phyloP scores from a whole-genome alignment of 2,113 vertebrate species.

The Hemibates koningsi region DNA sequence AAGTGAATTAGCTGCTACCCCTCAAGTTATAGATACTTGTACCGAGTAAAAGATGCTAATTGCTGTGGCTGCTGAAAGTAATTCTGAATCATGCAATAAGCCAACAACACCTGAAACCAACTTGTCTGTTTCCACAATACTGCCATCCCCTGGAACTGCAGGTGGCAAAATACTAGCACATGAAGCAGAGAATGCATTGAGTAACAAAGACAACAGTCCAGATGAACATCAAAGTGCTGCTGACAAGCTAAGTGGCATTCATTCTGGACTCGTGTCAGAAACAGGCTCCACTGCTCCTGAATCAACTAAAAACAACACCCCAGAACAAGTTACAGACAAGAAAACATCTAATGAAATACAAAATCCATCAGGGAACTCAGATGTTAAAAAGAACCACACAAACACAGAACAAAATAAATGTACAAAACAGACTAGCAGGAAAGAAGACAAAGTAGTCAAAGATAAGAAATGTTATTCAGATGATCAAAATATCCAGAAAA shows the following conservation, averaged over 20 bases:
- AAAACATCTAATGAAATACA: background rate
- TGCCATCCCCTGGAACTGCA: background rate
- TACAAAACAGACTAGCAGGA: fast-evolving
- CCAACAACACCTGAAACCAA: background rate
- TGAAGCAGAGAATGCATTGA: fast-evolving
- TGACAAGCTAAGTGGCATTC: fast-evolving
- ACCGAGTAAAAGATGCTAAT: fast-evolving
- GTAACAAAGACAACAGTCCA: background rate
- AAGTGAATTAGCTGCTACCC: fast-evolving
- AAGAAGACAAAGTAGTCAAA: background rate
- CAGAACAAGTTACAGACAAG: background rate
- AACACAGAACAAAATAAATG: background rate
- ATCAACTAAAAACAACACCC: background rate
- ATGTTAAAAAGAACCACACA: background rate
- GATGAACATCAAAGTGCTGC: background rate
- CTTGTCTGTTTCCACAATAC: background rate
- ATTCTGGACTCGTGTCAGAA: background rate
- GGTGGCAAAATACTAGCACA: fast-evolving
- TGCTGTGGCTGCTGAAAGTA: background rate
- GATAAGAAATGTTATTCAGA: background rate
- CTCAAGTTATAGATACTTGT: fast-evolving
- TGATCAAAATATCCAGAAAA: background rate
- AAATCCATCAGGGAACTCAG: fast-evolving
- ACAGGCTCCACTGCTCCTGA: background rate
- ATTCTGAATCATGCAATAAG: background rate